Evolutionary conservation across 2,888 invertebrate genomes (phyloP), one percentile per base, ranked within the genome.

Genomic region (Volucella inflata): DNA sequence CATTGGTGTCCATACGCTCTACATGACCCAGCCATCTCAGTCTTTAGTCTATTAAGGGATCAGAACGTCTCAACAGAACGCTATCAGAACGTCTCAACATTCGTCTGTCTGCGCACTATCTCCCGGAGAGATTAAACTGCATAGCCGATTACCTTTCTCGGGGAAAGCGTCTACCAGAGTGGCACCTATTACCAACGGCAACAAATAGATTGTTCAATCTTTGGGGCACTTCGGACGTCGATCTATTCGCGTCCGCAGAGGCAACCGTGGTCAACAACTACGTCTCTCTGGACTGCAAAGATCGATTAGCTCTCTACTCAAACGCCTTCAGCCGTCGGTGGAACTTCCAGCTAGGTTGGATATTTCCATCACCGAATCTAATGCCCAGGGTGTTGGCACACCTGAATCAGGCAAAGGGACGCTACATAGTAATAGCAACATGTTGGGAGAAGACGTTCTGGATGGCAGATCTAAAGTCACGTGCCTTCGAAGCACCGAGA

Each of bases 211-310:
- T 65, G 10, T 82, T 71, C 51, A 83, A 70, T 48, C 48, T 8
- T 72, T 77, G 71, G 59, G 62, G 77, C 42, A 83, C 50, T 68
- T 77, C 72, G 44, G 68, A 68, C 57, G 68, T 78, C 60, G 77
- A 82, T 16, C 17, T 83, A 0, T 78, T 83, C 62, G 70, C 78
- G 21, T 78, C 74, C n/a, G 74, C 64, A 70, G 53, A 65, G 51
- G 59, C 68, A 55, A 46, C 78, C 40, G 65, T 84, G 21, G 75
- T 75, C 64, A 65, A 50, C 67, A 80, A 17, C 14, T 79, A 72
- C 60, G 53, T 67, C 30, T 71, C 71, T 12, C 44, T 65, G 30
- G 55, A 77, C 42, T 62, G 76, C 71, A 76, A 6, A 77, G 65
- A 76, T 74, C 53, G 36, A 65, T 77, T 14, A 59, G 57, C 57